Base-by-base conservation (phyloP, 2,888 invertebrate species). In the Synanthedon vespiformis region DNA sequence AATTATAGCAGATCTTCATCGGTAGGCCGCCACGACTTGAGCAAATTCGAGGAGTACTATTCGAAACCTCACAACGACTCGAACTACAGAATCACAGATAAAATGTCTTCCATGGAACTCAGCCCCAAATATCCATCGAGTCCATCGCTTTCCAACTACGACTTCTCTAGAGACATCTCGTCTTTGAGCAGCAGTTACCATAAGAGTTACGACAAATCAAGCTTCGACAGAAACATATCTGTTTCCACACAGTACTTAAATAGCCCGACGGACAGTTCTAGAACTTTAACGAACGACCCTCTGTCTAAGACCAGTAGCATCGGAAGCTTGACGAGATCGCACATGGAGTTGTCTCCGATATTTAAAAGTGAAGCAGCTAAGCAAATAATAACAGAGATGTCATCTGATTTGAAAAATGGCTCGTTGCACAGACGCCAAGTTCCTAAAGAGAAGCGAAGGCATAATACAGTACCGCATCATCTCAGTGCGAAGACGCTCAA, bases 331-430 rank as follows among this genome's bases (percentile, higher is more conserved):
- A 85, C 80, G 3, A 67, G 85, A 56, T 85, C 84, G 2, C 77
- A 84, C 54, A 84, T 87, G 64, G 88, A 94, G 64, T 72, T 94
- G 58, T 94, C 94, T 22, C 94, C 94, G 0, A 92, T 94, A 53
- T 95, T 95, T 77, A 94, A 95, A 71, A 95, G 95, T 69, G 95
- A 95, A 74, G 94, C 95, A 1, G 95, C 95, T 1, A 90, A 92
- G 57, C 94, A 95, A 79, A 95, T 95, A 52, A 94, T 95, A 58
- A 94, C 93, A 58, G 95, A 95, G 80, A 92, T 95, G 90, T 89
- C 90, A 0, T 88, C 87, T 40, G 81, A 90, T 66, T 79, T 79
- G 49, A 89, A 89, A 64, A 87, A 89, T 40, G 88, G 89, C 0
- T 89, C 90, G 11, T 77, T 89, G 59, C 90, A 90, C 61, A 81